Conservation (phyloP, 2,888 invertebrate genomes). For the Acronicta aceris region DNA sequence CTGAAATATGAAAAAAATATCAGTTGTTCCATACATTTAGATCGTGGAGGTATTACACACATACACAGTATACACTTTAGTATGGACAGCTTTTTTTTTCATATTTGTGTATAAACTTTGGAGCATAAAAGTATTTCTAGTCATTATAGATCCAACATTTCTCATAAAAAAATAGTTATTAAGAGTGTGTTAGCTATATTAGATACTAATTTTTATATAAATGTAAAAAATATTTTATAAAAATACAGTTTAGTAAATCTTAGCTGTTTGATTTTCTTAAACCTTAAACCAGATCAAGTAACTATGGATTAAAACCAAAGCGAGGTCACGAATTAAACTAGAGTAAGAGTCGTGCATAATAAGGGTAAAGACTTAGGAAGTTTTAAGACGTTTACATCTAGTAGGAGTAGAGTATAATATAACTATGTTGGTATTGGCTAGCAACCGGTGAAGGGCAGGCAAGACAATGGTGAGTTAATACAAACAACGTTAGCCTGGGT, state of each 20-base stretch:
- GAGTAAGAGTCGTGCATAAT: neutral
- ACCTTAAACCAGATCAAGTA: neutral
- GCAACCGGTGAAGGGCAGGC: too few species aligned
- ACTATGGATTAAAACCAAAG: neutral
- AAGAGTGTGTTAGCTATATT: slow-evolving; percentile 16
- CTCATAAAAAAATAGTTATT: neutral
- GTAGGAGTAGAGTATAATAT: neutral
- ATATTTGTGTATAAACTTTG: too few species aligned
- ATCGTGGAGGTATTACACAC: too few species aligned
- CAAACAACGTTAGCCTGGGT: too few species aligned
- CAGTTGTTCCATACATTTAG: too few species aligned
- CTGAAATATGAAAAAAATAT: too few species aligned
- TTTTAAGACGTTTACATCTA: neutral
- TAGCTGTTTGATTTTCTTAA: slow-evolving; percentile 29
- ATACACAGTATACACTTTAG: too few species aligned
- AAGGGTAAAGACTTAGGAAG: neutral
- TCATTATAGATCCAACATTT: neutral
- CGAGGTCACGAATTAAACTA: neutral
- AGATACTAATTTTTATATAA: slow-evolving; percentile 36
- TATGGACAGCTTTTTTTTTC: too few species aligned
- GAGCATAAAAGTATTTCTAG: neutral
- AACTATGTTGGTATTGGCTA: too few species aligned
- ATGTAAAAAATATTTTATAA: slow-evolving; percentile 23
- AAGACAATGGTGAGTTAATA: too few species aligned
- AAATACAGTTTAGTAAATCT: slow-evolving; percentile 19